A percentile compares a stretch with the other conserved stretches of the same genome.
Conservation (phyloP, 1,140 invertebrate species). For the Drosophila cardini region DNA sequence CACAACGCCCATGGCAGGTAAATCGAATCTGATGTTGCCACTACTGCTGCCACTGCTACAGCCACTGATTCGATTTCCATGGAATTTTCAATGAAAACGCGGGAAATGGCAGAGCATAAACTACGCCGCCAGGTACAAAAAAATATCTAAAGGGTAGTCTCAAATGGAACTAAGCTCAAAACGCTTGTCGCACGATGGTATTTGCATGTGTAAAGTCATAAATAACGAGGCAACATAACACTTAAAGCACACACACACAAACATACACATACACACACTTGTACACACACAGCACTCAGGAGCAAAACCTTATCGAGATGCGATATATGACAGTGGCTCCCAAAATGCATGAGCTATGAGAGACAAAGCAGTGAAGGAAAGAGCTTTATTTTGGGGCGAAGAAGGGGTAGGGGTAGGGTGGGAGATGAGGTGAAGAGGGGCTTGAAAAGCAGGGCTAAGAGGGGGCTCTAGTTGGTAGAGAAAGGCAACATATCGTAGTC, state of each 20-base stretch:
- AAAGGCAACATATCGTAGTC: constrained; percentile 22
- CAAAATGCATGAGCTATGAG: constrained; percentile 74
- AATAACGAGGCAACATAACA: constrained; percentile 83
- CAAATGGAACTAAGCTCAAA: constrained; percentile 69
- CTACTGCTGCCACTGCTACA: constrained; percentile 46
- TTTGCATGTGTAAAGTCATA: constrained; percentile 83
- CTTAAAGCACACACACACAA: constrained; percentile 66
- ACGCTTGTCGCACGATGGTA: constrained; percentile 73
- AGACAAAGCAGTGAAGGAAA: constrained; percentile 18
- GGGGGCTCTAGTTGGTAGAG: too few relatives aligned
- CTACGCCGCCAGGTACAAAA: constrained; percentile 67
- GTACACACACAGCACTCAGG: constrained; percentile 1
- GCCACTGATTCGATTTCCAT: constrained; percentile 78
- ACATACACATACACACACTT: constrained; percentile 16
- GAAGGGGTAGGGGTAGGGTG: too few relatives aligned
- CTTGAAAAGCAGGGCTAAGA: too few relatives aligned
- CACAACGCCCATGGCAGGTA: constrained; percentile 12
- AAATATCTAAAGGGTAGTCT: constrained; percentile 20
- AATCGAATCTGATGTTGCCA: constrained; percentile 65
- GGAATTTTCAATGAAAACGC: constrained; percentile 77
- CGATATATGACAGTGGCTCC: constrained; percentile 72
- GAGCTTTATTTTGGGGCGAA: constrained; percentile 47
- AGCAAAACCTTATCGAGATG: constrained; percentile 68
- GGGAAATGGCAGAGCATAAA: constrained; percentile 74
- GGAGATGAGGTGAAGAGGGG: too few relatives aligned